These are phyloP conservation scores for Parambassis ranga DNA, from an alignment of 2,797 vertebrate species.

Conservation along the genomic window DNA sequence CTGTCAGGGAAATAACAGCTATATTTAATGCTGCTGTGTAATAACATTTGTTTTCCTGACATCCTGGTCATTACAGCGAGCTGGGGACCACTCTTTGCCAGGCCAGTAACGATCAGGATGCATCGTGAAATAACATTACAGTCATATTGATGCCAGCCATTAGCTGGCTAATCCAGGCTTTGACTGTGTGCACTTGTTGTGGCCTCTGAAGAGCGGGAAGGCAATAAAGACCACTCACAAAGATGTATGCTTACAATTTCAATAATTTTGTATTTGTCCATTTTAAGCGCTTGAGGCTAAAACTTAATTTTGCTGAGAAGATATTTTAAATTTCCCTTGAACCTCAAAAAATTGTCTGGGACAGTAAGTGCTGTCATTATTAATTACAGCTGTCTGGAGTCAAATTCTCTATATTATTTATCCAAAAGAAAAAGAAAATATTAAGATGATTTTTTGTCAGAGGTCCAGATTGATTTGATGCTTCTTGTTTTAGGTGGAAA, in stretches of 20 bases:
- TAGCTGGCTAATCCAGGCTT: slow-evolving; percentile 69
- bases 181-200: slow-evolving; percentile 65
- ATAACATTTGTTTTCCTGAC: slow-evolving; percentile 79
- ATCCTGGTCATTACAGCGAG: slow-evolving; percentile 72
- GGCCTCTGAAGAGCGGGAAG: slow-evolving; percentile 63
- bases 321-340: slow-evolving; percentile 66
- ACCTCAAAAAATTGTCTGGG: slow-evolving; percentile 50
- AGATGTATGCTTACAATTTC: slow-evolving; percentile 80
- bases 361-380: slow-evolving; percentile 64
- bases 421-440: no score
- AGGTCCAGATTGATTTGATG: background rate
- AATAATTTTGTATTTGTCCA: slow-evolving; percentile 79
- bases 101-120: slow-evolving; percentile 76
- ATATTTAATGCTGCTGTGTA: slow-evolving; percentile 71
- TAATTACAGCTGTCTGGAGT: slow-evolving; percentile 58
- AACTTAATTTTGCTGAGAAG: slow-evolving; percentile 67
- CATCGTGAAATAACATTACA: slow-evolving; percentile 81
- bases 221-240: slow-evolving; percentile 79
- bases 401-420: no score
- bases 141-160: slow-evolving; percentile 83
- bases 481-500: background rate
- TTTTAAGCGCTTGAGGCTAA: slow-evolving; percentile 73
- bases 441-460: no score
- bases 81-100: slow-evolving; percentile 66
- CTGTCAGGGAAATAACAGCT: slow-evolving; percentile 68